These are phyloP conservation scores for Drosophila novamexicana DNA, from an alignment of 1,140 invertebrate genomes.

Conservation along the genomic window DNA sequence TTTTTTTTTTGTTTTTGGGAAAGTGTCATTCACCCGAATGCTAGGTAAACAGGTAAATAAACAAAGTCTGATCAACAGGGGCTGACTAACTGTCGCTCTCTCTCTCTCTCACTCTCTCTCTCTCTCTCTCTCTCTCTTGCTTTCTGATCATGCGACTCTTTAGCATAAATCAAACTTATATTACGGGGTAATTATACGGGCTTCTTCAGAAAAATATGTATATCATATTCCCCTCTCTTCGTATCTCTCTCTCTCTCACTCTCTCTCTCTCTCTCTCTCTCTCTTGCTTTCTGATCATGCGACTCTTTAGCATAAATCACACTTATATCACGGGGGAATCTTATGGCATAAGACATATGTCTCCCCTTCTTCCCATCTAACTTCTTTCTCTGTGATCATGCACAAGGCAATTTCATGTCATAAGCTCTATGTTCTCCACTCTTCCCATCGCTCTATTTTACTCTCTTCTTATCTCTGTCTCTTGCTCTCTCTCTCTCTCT, in stretches of 20 bases:
- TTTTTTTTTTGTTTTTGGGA: not conserved
- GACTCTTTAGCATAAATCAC: too few relatives aligned
- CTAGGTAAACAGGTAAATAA: constrained; percentile 7
- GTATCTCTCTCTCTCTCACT: too few relatives aligned
- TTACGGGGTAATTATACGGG: too few relatives aligned
- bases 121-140: not conserved
- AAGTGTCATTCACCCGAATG: constrained; percentile 40
- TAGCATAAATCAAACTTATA: too few relatives aligned
- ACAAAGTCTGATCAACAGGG: constrained; percentile 5
- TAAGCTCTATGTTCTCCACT: not conserved
- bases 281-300: not conserved
- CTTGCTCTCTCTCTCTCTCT: not conserved
- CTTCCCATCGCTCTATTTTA: not conserved
- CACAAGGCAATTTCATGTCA: too few relatives aligned
- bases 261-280: not conserved
- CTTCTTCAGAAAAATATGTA: too few relatives aligned
- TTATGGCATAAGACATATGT: too few relatives aligned
- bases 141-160: not conserved
- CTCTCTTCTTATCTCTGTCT: not conserved
- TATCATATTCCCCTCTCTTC: not conserved
- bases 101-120: not conserved
- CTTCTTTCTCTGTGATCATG: too few relatives aligned
- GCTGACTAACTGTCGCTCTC: not conserved
- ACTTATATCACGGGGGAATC: too few relatives aligned
- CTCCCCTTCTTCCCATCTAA: too few relatives aligned